Evolutionary conservation across 2,113 vertebrate species (phyloP), one percentile per base, ranked within the genome.

Genomic region (Oryzias javanicus): DNA sequence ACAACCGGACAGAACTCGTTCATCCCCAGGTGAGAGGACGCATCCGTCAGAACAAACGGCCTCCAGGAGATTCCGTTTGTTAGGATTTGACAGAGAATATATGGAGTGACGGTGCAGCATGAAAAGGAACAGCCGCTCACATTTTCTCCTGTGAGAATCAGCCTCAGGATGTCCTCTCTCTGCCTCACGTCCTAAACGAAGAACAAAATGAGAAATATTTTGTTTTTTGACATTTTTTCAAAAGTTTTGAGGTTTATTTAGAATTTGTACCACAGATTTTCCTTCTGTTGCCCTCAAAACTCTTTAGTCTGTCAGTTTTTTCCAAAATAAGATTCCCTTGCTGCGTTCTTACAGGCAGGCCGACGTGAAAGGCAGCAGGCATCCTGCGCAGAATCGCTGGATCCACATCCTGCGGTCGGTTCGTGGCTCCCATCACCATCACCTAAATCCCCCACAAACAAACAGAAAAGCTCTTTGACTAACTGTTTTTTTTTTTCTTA

Each of bases 391-490:
- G 79, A 60, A 94, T 94, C 41, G 93, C 92, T 20, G 89, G 81
- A 58, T 93, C 92, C 47, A 94, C 49, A 29, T 93, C 92, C 63
- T 93, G 92, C 0, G 92, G 92, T 50, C 93, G 83, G 81, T 94
- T 94, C 4, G 91, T 92, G 4, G 91, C 92, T 53, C 92, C 93
- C 88, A 93, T 91, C 69, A 94, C 89, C 91, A 94, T 92, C 42
- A 93, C 91, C 93, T 93, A 20, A 64, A 29, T 14, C 1, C 35
- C 35, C 8, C 35, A 2, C 35, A 2, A 35, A 35, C 35, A 35
- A 35, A 35, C 16, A 15, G 5, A 40, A 29, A 51, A 25, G 18
- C 35, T 57, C 18, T 15, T 18, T 22, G 40, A 19, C 14, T n/a
- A 45, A 46, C 25, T 41, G 19, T 14, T 4, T 13, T n/a, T 27